These are phyloP conservation scores for Hippocampus mohnikei DNA, from an alignment of 2,113 vertebrate genomes.

Conservation along the genomic window DNA sequence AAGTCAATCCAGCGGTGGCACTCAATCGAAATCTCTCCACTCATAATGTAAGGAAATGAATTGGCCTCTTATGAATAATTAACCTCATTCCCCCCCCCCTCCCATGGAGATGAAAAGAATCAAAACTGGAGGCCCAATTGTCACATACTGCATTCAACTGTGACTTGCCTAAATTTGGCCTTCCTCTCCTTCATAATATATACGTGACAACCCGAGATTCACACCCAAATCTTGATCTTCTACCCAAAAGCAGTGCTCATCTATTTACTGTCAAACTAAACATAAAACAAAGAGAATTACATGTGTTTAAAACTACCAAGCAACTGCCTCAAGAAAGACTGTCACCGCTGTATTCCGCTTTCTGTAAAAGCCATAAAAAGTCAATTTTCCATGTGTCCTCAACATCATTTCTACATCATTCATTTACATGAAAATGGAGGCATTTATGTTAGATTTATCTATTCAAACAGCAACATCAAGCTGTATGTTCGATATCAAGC, in stretches of 20 bases:
- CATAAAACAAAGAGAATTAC: no score
- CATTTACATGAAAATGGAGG: not conserved
- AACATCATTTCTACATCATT: not conserved
- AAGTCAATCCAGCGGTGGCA: constrained; percentile 25
- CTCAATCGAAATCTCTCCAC: constrained; percentile 18
- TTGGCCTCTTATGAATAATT: constrained; percentile 19
- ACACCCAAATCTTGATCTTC: no score
- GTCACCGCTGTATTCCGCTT: not conserved
- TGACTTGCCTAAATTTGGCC: no score
- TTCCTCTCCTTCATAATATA: no score
- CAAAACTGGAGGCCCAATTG: constrained; percentile 5
- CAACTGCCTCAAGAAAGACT: no score
- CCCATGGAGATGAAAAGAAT: constrained; percentile 2
- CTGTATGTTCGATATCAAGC: constrained; percentile 9
- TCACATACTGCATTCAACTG: not conserved
- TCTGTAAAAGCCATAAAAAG: not conserved
- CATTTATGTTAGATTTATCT: not conserved
- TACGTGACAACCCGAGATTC: no score
- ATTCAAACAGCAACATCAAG: constrained; percentile 14
- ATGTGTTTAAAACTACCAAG: no score
- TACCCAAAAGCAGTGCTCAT: no score
- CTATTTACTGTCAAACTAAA: no score
- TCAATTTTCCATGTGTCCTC: not conserved
- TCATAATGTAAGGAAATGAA: constrained; percentile 21
- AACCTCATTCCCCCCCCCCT: constrained; percentile 9